A percentile compares a stretch with the other conserved stretches of the same genome.
phyloP scores from a whole-genome alignment of 64 coral and sea anemone genomes.

The Pocillopora verrucosa region DNA sequence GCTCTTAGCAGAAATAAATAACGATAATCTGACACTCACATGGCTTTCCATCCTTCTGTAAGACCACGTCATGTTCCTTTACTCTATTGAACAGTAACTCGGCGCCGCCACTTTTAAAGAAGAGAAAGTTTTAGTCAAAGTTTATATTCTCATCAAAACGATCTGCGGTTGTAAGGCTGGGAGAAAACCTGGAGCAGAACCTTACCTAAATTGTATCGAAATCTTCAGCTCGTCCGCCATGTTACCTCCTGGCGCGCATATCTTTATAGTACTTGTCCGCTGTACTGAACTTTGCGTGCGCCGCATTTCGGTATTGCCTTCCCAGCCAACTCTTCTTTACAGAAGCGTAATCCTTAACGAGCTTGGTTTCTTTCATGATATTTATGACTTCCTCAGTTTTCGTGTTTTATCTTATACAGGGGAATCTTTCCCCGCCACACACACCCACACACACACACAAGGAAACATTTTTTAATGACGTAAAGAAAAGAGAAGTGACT shows the following conservation, averaged over 20 bases:
- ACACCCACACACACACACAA: no score
- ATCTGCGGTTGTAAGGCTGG: background rate
- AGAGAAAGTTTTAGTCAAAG: background rate
- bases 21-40: slow-evolving; percentile 63
- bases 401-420: no score
- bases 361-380: no score
- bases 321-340: no score
- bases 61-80: slow-evolving; percentile 77
- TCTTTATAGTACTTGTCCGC: background rate
- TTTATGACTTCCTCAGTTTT: no score
- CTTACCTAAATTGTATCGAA: slow-evolving; percentile 78
- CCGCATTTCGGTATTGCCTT: no score
- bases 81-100: slow-evolving; percentile 95
- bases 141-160: background rate
- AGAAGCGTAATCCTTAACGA: no score
- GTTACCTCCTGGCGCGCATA: slow-evolving; percentile 21
- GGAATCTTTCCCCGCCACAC: no score
- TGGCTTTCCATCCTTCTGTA: slow-evolving; percentile 53
- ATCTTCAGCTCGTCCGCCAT: slow-evolving; percentile 85
- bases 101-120: slow-evolving; percentile 82
- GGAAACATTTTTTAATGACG: no score
- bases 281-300: slow-evolving; percentile 5
- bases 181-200: background rate
- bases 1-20: background rate
- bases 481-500: no score